Evolutionary conservation across 1,140 invertebrate species (phyloP).

Genomic region (Centruroides vittatus): DNA sequence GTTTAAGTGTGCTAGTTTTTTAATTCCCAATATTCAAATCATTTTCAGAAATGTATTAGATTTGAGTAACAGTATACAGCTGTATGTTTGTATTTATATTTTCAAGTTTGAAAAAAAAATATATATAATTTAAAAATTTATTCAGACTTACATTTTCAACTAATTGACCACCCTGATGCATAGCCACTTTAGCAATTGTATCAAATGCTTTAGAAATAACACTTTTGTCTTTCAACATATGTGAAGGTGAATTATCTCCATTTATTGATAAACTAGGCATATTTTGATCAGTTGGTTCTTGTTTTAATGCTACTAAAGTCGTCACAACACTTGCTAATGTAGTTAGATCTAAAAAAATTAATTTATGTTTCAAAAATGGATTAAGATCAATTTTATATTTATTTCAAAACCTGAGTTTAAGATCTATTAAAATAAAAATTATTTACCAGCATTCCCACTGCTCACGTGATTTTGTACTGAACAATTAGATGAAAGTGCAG

Average conservation of each 20-base stretch:
- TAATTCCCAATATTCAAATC: no score
- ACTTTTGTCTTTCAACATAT: conserved; percentile 46
- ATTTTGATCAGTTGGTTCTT: conserved; percentile 13
- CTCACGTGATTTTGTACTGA: no score
- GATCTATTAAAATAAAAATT: not conserved
- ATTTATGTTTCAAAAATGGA: not conserved
- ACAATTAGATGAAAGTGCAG: no score
- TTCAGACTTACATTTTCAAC: not conserved
- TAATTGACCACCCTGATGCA: conserved; percentile 17
- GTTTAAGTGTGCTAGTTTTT: no score
- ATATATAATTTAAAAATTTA: no score
- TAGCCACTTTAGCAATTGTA: conserved; percentile 47
- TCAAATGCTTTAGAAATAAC: conserved; percentile 59
- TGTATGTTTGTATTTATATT: no score
- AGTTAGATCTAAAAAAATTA: conserved; percentile 28
- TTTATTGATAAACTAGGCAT: conserved; percentile 7
- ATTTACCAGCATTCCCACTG: conserved; percentile 7
- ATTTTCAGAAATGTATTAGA: no score
- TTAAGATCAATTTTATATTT: not conserved
- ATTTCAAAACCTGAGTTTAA: not conserved
- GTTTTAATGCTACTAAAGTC: conserved; percentile 34
- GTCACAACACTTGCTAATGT: conserved; percentile 38
- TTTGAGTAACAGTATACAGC: no score
- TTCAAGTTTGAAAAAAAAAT: no score
- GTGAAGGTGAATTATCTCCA: conserved; percentile 38